Conservation (phyloP, 1,140 invertebrate genomes). For the Coboldia fuscipes region DNA sequence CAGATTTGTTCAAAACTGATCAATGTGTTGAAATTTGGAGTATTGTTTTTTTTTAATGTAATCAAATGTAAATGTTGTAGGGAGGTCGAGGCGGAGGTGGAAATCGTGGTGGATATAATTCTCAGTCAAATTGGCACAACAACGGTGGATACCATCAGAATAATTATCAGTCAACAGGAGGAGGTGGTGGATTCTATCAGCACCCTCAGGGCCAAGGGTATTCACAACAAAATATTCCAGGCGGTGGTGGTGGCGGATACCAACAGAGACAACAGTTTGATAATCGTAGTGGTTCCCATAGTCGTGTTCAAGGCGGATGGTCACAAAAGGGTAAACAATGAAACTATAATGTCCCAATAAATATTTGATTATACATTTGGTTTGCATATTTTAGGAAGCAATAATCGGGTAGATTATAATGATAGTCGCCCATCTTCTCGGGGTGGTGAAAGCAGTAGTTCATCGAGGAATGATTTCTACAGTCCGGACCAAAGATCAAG, state of each 20-base stretch:
- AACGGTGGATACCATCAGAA: constrained; percentile 7
- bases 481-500: neutral
- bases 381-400: neutral
- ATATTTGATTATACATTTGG: neutral
- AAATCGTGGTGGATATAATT: constrained; percentile 8
- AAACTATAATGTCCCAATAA: neutral
- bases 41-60: neutral
- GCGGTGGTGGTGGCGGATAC: constrained; percentile 3
- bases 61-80: neutral
- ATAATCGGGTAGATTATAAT: neutral
- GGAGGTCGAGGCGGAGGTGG: constrained; percentile 10
- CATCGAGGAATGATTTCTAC: neutral
- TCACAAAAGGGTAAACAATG: constrained; percentile 1
- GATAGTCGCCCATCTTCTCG: neutral
- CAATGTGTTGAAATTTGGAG: neutral
- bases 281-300: constrained; percentile 6
- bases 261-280: constrained; percentile 5
- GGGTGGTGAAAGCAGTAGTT: neutral
- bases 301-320: constrained; percentile 7
- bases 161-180: constrained; percentile 3
- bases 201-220: constrained; percentile 3
- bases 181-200: constrained; percentile 2
- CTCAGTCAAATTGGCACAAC: constrained; percentile 13
- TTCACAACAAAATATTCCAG: constrained; percentile 2
- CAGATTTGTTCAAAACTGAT: neutral